Evolutionary conservation across 2,113 vertebrate genomes (phyloP).

Genomic region (Anser brachyrhynchus): DNA sequence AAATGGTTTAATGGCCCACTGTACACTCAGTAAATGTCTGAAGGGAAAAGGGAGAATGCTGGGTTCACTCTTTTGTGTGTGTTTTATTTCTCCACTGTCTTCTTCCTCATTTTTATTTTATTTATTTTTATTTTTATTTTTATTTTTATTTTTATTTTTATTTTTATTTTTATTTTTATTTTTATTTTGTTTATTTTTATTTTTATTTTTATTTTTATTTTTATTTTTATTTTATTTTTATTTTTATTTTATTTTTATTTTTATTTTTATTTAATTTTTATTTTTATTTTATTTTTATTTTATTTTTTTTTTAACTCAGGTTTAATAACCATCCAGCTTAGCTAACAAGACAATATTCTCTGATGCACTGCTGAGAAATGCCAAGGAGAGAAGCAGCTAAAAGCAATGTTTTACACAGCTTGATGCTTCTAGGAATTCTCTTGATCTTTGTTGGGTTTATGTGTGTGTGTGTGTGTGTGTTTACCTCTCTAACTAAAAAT

Average conservation of each 20-base stretch:
- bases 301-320: not conserved
- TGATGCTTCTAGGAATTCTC: not conserved
- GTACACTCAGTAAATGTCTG: not conserved
- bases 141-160: not conserved
- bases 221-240: not conserved
- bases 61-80: not conserved
- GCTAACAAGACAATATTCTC: not conserved
- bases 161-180: not conserved
- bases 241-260: not conserved
- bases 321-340: slow-evolving; percentile 5
- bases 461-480: not conserved
- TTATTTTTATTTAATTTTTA: not conserved
- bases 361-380: not conserved
- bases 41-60: not conserved
- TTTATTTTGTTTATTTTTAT: not conserved
- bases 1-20: not conserved
- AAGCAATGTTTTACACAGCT: slow-evolving; percentile 7
- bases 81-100: not conserved
- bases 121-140: not conserved
- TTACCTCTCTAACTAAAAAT: not conserved
- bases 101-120: not conserved
- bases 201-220: not conserved
- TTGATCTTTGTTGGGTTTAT: not conserved
- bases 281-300: not conserved
- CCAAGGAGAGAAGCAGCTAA: not conserved